Base-by-base conservation (phyloP, 2,113 vertebrate genomes). In the Callopanchax toddi region DNA sequence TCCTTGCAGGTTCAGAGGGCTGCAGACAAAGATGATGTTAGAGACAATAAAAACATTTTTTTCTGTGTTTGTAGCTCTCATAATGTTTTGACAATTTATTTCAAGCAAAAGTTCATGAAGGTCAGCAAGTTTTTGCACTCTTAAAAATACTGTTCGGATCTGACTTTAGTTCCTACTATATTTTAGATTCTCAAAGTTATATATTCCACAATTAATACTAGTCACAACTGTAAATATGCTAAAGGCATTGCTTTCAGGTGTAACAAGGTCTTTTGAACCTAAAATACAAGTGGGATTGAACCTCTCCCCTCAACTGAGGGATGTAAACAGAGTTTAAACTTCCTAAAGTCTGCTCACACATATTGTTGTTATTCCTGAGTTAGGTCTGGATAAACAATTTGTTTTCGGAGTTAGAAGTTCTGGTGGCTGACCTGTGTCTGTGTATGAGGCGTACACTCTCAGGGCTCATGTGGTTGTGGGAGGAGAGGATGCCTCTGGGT, bases 1-100 rank as follows among this genome's bases (percentile, higher is more conserved):
- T 42, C 95, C 95, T 76, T 96, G 94, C 74, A 97, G 83, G 78
- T 94, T 97, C 87, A 97, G 88, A 44, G 96, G 96, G 91, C 96
- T 98, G 92, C 5, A 67, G 85, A 54, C 67, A 26, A 71, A 56
- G n/a, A n/a, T n/a, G n/a, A n/a, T n/a, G n/a, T n/a, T n/a, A 83
- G 2, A 71, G 36, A 21, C 6, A 36, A 11, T 32, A 1, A 3
- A 60, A 10, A 8, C 29, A 59, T 3, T 5, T n/a, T 26, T 13
- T 10, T 37, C 2, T 37, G 36, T 37, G 11, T 37, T 37, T 32
- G 29, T n/a, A n/a, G n/a, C n/a, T 32, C 29, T 32, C 29, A 7
- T 32, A 32, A 13, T 9, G 9, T 5, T 11, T 2, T 17, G 10
- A 5, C 11, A 25, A 7, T 52, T 51, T 13, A 51, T 18, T 43